These are phyloP conservation scores for Panurus biarmicus DNA, from an alignment of 2,113 vertebrate genomes.

Conservation along the genomic window DNA sequence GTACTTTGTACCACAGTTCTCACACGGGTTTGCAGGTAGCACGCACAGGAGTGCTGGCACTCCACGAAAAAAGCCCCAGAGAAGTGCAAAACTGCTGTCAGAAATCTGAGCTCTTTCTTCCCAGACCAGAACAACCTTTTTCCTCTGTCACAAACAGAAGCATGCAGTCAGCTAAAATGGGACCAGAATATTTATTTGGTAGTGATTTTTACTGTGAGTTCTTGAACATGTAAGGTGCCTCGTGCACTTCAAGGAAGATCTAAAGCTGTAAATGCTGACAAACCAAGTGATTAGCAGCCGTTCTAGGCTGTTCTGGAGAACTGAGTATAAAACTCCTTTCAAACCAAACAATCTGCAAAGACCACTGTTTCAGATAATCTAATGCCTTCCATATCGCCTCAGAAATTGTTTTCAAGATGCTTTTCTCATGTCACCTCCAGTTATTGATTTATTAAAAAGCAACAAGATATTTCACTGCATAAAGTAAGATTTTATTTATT, in stretches of 20 bases:
- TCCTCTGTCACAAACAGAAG: conserved; percentile 25
- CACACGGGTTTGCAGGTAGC: fast-evolving
- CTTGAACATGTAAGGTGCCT: background rate
- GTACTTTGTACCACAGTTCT: background rate
- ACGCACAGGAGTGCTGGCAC: fast-evolving
- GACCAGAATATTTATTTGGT: conserved; percentile 6
- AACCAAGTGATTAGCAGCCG: background rate
- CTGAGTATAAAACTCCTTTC: background rate
- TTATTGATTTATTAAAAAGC: conserved; percentile 52
- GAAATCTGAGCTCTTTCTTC: background rate
- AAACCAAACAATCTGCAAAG: conserved; percentile 20
- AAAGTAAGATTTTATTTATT: conserved; percentile 35
- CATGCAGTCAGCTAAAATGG: background rate
- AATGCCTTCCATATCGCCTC: background rate
- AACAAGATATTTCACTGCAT: conserved; percentile 7
- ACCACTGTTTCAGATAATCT: conserved; percentile 17
- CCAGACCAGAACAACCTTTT: background rate
- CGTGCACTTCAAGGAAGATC: background rate
- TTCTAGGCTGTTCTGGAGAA: conserved; percentile 10
- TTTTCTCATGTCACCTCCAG: background rate
- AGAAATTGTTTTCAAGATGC: background rate
- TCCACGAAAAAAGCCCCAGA: too few relatives aligned
- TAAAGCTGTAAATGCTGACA: conserved; percentile 15
- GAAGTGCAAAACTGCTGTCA: background rate
- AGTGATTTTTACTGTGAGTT: background rate